phyloP scores from a whole-genome alignment of 2,113 vertebrate species.

The Gracilinanus agilis region DNA sequence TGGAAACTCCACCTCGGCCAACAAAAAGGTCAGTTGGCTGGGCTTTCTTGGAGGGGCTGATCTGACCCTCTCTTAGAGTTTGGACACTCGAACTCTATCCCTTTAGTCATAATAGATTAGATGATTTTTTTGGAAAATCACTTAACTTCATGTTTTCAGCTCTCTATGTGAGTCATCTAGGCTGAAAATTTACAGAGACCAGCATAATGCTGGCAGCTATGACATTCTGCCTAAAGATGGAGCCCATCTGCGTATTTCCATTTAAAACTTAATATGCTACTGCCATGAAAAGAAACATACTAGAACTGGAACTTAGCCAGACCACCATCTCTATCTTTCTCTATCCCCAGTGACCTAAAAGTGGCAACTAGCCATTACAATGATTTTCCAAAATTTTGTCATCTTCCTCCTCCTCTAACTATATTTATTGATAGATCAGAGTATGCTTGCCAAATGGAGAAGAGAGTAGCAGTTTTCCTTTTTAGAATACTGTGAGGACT shows the following conservation, averaged over 20 bases:
- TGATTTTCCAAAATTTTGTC: not conserved
- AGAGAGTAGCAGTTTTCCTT: slow-evolving; percentile 16
- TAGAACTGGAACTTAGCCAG: not conserved
- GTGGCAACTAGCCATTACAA: not conserved
- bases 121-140: not conserved
- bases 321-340: not conserved
- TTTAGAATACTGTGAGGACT: not conserved
- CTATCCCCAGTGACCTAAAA: not conserved
- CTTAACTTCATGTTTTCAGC: not conserved
- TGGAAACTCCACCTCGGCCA: not conserved
- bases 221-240: not conserved
- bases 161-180: not conserved
- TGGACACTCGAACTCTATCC: not conserved
- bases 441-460: not conserved
- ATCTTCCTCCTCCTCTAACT: not conserved
- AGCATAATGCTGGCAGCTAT: not conserved
- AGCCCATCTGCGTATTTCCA: not conserved
- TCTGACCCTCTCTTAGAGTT: not conserved
- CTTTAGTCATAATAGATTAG: not conserved
- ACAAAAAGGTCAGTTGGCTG: not conserved
- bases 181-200: not conserved
- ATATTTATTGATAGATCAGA: not conserved
- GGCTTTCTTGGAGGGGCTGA: not conserved
- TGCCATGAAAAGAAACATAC: not conserved
- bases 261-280: not conserved